Evolutionary conservation across 2,113 vertebrate species (phyloP).

Genomic region (Actenoides hombroni): DNA sequence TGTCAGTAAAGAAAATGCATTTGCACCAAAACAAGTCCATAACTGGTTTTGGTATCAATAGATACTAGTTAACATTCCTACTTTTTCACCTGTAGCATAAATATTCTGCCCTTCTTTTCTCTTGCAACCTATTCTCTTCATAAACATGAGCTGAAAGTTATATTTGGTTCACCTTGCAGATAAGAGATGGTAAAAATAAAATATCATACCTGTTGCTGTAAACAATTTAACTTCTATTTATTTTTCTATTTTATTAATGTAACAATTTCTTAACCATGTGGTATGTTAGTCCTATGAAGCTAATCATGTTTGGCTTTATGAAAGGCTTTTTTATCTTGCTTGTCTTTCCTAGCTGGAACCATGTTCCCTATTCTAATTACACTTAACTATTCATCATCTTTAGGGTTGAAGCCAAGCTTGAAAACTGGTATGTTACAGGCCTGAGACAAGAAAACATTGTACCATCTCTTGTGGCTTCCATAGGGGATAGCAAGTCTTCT

Average conservation of each 20-base stretch:
- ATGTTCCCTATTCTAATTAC: background rate
- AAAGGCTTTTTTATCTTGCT: background rate
- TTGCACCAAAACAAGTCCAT: background rate
- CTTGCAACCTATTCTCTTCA: background rate
- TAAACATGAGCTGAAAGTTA: background rate
- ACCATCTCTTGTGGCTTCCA: conserved; percentile 90
- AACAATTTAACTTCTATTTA: background rate
- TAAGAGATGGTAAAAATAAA: background rate
- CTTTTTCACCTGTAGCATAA: background rate
- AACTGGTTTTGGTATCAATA: background rate
- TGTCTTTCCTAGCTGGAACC: background rate
- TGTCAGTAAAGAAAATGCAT: background rate
- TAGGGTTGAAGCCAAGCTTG: conserved; percentile 88
- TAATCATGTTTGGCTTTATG: background rate
- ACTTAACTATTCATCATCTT: background rate
- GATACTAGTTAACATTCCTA: background rate
- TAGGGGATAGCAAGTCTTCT: conserved; percentile 84
- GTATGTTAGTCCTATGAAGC: background rate
- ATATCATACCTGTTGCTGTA: background rate
- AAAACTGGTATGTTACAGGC: conserved; percentile 94
- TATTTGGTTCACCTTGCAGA: background rate
- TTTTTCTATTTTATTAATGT: background rate
- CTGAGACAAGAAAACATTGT: conserved; percentile 81
- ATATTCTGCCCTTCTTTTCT: background rate
- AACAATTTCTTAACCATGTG: background rate